Conservation (phyloP, 2,888 invertebrate species). For the Phengaris alcon region DNA sequence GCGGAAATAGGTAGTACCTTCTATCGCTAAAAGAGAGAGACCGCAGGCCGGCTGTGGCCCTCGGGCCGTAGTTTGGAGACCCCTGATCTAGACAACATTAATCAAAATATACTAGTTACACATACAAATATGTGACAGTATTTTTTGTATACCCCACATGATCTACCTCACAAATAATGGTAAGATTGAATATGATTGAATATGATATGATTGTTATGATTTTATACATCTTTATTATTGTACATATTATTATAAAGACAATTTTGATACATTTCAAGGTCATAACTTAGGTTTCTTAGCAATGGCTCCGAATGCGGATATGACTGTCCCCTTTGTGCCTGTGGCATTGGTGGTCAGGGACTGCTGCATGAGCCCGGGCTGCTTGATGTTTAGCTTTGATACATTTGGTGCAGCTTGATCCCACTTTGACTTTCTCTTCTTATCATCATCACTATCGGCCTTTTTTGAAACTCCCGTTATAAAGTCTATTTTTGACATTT, state of each 20-base stretch:
- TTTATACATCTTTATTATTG: background rate
- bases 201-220: background rate
- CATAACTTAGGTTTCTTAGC: conserved; percentile 86
- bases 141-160: background rate
- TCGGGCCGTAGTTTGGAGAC: too few species aligned
- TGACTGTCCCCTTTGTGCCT: conserved; percentile 94
- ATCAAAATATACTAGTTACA: too few species aligned
- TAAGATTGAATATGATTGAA: background rate
- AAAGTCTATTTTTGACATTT: conserved; percentile 89
- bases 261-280: background rate
- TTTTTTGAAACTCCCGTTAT: conserved; percentile 86
- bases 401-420: conserved; percentile 88
- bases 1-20: too few species aligned
- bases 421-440: conserved; percentile 94
- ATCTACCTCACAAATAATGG: background rate
- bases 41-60: too few species aligned
- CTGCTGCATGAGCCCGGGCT: conserved; percentile 84
- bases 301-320: conserved; percentile 94
- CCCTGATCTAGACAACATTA: too few species aligned
- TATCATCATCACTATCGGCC: conserved; percentile 86
- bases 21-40: too few species aligned
- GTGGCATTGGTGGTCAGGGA: conserved; percentile 89
- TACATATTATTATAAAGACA: background rate
- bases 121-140: too few species aligned
- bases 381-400: conserved; percentile 80